Percentiles rank a stretch among this genome's conserved stretches.
Evolutionary conservation across 2,113 vertebrate genomes (phyloP).

Genomic region (human): GRCh38 chr6:47623501-47624000

Average conservation of each 20-base stretch:
- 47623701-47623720: neutral
- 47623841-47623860: neutral
- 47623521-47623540: neutral
- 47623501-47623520: neutral
- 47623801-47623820: neutral
- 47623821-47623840: neutral
- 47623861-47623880: constrained; percentile 14
- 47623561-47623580: neutral
- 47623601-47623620: constrained; percentile 13
- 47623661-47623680: neutral
- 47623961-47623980: neutral
- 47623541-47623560: neutral
- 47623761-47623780: neutral
- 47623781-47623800: neutral
- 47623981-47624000: neutral
- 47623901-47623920: neutral
- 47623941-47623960: neutral
- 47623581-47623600: neutral
- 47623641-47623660: neutral
- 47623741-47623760: neutral
- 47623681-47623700: neutral
- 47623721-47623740: neutral
- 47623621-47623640: neutral
- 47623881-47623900: neutral
- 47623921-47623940: neutral